Evolutionary conservation across 2,113 vertebrate species (phyloP).

Genomic region (Leuciscus idus): DNA sequence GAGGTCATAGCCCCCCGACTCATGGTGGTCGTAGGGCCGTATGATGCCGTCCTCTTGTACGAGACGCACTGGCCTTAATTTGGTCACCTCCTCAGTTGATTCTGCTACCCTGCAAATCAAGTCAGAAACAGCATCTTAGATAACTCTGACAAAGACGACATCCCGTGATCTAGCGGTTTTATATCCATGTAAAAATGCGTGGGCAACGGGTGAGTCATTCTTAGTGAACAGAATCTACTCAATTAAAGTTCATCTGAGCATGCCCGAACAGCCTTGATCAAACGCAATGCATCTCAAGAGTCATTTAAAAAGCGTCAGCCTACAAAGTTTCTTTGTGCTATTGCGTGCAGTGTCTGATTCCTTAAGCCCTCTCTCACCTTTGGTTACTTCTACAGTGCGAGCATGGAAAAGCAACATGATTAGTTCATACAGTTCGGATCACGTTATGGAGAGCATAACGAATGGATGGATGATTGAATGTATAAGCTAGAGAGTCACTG

Average conservation of each 20-base stretch:
- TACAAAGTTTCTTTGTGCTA: slow-evolving; percentile 18
- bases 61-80: slow-evolving; percentile 86
- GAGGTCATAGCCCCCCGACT: slow-evolving; percentile 88
- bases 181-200: neutral
- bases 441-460: slow-evolving; percentile 26
- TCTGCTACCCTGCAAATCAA: slow-evolving; percentile 84
- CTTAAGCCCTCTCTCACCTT: slow-evolving; percentile 71
- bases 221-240: slow-evolving; percentile 11
- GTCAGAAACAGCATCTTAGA: slow-evolving; percentile 1
- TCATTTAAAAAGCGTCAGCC: neutral
- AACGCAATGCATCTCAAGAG: slow-evolving; percentile 31
- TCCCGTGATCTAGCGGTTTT: neutral
- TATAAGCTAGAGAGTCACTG: neutral
- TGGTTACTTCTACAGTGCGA: slow-evolving; percentile 71
- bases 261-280: slow-evolving; percentile 11
- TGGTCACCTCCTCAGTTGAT: slow-evolving; percentile 90
- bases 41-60: slow-evolving; percentile 94
- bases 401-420: slow-evolving; percentile 74
- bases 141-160: neutral
- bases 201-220: neutral
- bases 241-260: slow-evolving; percentile 5
- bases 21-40: slow-evolving; percentile 84
- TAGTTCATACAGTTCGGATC: slow-evolving; percentile 61
- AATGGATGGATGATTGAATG: slow-evolving; percentile 50
- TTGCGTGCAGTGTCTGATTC: slow-evolving; percentile 40